phyloP scores from a whole-genome alignment of 2,888 invertebrate species.

The Nomada hirtipes region DNA sequence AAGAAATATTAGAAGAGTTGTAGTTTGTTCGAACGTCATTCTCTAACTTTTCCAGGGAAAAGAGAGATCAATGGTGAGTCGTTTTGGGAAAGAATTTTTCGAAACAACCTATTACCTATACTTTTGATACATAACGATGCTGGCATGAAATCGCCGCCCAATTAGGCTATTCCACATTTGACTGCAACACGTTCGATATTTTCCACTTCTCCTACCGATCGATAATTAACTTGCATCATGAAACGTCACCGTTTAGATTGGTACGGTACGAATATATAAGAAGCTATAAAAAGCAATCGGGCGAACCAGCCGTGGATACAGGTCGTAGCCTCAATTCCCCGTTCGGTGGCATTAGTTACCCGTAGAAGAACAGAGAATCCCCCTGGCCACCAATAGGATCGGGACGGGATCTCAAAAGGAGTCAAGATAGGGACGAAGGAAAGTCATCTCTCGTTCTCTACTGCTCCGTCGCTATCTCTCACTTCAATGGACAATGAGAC shows the following conservation, averaged over 20 bases:
- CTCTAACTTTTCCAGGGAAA: neutral
- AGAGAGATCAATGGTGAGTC: neutral
- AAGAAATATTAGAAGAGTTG: too few species aligned
- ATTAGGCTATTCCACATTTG: neutral
- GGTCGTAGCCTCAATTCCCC: constrained; percentile 39
- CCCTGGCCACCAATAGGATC: constrained; percentile 55
- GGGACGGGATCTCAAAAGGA: constrained; percentile 55
- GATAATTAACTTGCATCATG: neutral
- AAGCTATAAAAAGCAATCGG: constrained; percentile 25
- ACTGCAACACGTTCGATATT: neutral
- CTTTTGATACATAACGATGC: neutral
- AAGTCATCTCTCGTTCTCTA: constrained; percentile 61
- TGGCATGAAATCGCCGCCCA: neutral
- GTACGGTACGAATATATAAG: constrained; percentile 1
- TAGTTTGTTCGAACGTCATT: too few species aligned
- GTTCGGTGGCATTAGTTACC: constrained; percentile 39
- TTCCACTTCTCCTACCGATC: neutral
- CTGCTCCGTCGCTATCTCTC: constrained; percentile 61
- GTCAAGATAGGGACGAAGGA: constrained; percentile 59
- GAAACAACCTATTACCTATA: neutral
- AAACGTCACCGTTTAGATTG: neutral
- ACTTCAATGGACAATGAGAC: constrained; percentile 69
- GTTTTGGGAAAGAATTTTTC: neutral
- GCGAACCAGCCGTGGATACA: constrained; percentile 34
- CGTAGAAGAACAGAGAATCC: constrained; percentile 50